Conservation (phyloP, 2,797 vertebrate genomes). For the Syngnathus rostellatus region DNA sequence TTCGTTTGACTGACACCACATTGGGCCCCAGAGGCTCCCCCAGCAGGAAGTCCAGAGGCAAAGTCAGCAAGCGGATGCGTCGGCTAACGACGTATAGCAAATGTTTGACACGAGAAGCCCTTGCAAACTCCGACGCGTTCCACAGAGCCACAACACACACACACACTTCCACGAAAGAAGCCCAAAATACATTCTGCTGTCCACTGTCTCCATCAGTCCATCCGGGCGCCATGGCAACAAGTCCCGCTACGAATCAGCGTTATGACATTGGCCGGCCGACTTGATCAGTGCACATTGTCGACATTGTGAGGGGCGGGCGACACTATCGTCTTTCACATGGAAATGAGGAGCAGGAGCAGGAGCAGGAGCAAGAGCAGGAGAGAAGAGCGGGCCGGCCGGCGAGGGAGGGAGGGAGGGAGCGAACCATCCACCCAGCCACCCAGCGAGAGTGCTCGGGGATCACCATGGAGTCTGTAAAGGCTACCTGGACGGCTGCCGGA, state of each 20-base stretch:
- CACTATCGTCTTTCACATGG: conserved; percentile 69
- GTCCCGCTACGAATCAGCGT: conserved; percentile 57
- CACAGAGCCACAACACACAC: conserved; percentile 21
- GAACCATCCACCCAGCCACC: conserved; percentile 35
- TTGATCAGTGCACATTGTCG: conserved; percentile 75
- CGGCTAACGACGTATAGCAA: too few relatives aligned
- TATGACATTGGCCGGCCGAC: conserved; percentile 58
- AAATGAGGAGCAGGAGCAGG: conserved; percentile 67
- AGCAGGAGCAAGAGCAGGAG: conserved; percentile 65
- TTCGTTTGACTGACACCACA: neutral
- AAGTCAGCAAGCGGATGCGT: neutral
- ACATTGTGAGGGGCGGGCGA: conserved; percentile 59
- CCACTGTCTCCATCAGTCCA: conserved; percentile 19
- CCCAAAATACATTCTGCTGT: neutral
- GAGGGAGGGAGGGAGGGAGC: conserved; percentile 46
- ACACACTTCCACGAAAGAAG: neutral
- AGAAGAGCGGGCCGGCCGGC: conserved; percentile 48
- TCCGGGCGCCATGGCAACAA: conserved; percentile 63
- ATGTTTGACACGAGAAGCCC: too few relatives aligned
- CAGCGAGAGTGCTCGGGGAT: conserved; percentile 64
- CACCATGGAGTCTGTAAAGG: conserved; percentile 65
- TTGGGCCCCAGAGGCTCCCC: neutral
- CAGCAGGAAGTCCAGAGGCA: neutral
- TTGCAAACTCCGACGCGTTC: conserved; percentile 56
- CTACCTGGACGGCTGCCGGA: conserved; percentile 54